These are phyloP conservation scores for Podiceps cristatus DNA, from an alignment of 2,113 vertebrate species.

Conservation along the genomic window DNA sequence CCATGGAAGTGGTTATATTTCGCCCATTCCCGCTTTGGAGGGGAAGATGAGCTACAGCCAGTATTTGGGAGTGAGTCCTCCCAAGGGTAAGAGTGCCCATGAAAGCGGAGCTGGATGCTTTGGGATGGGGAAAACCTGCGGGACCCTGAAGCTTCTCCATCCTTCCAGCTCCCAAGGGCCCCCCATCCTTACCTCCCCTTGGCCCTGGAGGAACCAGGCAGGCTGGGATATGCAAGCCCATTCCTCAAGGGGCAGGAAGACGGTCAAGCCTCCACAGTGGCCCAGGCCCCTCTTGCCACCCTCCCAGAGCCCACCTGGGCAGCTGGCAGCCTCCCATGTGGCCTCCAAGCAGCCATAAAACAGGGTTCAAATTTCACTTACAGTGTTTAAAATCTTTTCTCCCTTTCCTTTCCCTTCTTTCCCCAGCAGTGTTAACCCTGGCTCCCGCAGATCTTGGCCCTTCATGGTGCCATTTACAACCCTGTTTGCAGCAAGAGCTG, in stretches of 20 bases:
- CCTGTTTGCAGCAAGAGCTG: background rate
- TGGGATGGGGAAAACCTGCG: fast-evolving
- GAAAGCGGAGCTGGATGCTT: background rate
- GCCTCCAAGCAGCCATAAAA: background rate
- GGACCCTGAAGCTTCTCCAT: background rate
- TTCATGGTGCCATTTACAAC: fast-evolving
- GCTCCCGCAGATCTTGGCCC: background rate
- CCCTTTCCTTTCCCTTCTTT: background rate
- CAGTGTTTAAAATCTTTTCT: background rate
- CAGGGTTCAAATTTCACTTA: background rate
- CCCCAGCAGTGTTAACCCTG: background rate
- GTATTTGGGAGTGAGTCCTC: background rate
- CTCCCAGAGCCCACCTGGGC: background rate
- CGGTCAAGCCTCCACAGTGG: fast-evolving
- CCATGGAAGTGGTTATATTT: background rate
- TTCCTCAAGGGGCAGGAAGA: background rate
- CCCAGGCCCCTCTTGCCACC: fast-evolving
- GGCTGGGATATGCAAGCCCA: background rate
- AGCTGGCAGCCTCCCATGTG: background rate
- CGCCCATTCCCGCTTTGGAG: background rate
- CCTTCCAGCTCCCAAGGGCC: background rate
- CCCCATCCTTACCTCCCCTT: background rate
- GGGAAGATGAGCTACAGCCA: background rate
- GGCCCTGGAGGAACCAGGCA: fast-evolving
- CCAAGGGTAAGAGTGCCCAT: background rate